Evolutionary conservation across 2,888 invertebrate genomes (phyloP), one percentile per base, ranked within the genome.

Genomic region (Cerceris ruficornis): DNA sequence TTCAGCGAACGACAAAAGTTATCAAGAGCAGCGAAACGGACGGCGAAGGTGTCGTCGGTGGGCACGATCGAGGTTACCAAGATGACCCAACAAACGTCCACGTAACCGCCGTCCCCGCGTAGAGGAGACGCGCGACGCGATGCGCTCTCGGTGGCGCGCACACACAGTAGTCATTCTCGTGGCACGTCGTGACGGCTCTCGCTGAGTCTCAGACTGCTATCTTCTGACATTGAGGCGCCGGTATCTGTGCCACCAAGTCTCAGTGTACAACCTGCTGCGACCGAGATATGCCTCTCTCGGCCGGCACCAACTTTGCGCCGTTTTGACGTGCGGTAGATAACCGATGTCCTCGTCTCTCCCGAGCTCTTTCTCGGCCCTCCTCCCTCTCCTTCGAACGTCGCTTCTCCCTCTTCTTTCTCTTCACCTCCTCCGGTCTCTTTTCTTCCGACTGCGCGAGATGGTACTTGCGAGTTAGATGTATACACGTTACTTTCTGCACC

Each of bases 251-350:
- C 88, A 89, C 84, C 86, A 82, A 88, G 87, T 88, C 86, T 84
- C 84, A 81, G 81, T 82, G 85, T 79, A 82, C 86, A 86, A 86
- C 86, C 88, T 86, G 88, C 88, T 77, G 83, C 86, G 77, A 81
- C 81, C 83, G 86, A 88, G 88, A 88, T 88, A 89, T 77, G 84
- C 82, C 82, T 79, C 81, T 81, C 82, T 77, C 86, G 82, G 74
- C 83, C 82, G 80, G 82, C 85, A 84, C 28, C 85, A 90, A 90
- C 89, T 90, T 90, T 88, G 88, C 88, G 82, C 85, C 85, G 87
- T 89, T 91, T 91, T 90, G 90, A 91, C 91, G 87, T 89, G 86
- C 84, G 73, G 72, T 77, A 87, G 88, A 90, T 89, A 90, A 88
- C 86, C 74, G 79, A 79, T 81, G 76, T 83, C 78, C 81, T 82